Evolutionary conservation across 2,797 vertebrate species (phyloP), one percentile per base, ranked within the genome.

Genomic region (Sebastolobus altivelis): DNA sequence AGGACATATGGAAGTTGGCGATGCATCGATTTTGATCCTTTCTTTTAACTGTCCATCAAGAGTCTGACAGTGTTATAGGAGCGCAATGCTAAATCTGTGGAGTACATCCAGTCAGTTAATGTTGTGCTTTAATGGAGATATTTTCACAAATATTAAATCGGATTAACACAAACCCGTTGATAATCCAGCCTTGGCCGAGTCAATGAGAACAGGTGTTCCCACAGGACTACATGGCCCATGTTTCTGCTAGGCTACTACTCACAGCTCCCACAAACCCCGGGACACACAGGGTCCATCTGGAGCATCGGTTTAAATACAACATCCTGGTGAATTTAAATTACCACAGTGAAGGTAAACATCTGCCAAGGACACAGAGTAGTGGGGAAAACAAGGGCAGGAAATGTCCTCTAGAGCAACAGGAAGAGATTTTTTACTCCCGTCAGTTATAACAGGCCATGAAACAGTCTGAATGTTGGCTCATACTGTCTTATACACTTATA

Each of bases 271-370:
- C 14, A 72, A 54, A 68, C 18, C 54, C 55, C 12, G 0, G 20
- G 52, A 75, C 46, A 33, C 40, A 27, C 6, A 1, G 20, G 43
- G 8, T 60, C 67, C 63, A 79, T 66, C 66, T 27, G 25, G n/a
- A 76, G 54, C 49, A 31, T 25, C 6, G 8, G 65, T 72, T 65
- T 18, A 46, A 72, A 82, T 37, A 20, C 25, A 70, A 80, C 65
- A 74, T 75, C 49, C 66, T 20, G 61, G 16, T 72, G n/a, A 77
- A 72, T 79, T 66, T 31, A 62, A 75, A 60, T 59, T 1, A 62
- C 38, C 59, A 33, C 35, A 27, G 49, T 2, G 10, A 72, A 58
- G 60, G 55, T 20, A 49, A 61, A 71, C 6, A 18, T 27, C 35
- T 6, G 33, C 12, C 38, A 60, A 73, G 55, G 60, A 78, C 59